Base-by-base conservation (phyloP, 1,140 invertebrate species). In the Saccostrea cuccullata region DNA sequence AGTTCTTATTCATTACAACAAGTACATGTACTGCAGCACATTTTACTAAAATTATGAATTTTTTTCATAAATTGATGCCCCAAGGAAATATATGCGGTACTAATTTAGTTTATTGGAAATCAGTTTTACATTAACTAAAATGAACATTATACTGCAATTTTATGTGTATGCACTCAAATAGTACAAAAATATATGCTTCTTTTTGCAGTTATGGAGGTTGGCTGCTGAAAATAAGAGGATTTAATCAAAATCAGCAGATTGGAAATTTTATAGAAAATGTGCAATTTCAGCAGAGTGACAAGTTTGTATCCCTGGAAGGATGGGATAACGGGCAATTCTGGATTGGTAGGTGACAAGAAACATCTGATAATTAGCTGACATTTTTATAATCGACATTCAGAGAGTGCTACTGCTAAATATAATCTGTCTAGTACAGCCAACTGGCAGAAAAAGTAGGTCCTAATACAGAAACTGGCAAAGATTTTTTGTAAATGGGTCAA, bases 241-340 rank as follows among this genome's bases (percentile, higher is more conserved):
- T 30, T 77, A 77, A 30, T 30, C 70, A 77, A 17, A 77, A 77
- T 77, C 70, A 77, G 70, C 70, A 77, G 26, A 8, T 77, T 77
- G 70, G 70, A 77, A 12, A 26, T 77, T 77, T 77, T 11, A 77
- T 77, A 77, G 70, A 77, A 77, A 77, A 77, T 77, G 70, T 77
- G 70, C 70, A 77, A 36, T 30, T 11, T 77, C 70, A 77, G 30
- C 70, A 77, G 70, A 77, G 26, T 15, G 11, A 73, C 23, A 30
- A 8, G 26, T 73, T 73, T 9, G n/a, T 15, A 17, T 73, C 70
- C 70, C 70, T 73, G 5, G 23, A 77, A 26, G 70, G 70, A 11
- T 77, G 70, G 70, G 70, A 77, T 15, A 30, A 30, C 30, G 26
- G 13, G 26, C 30, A 30, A 17, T 77, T 77, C 70, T 77, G 70